These are phyloP conservation scores for Azorinus chamasolen DNA, from an alignment of 2,888 invertebrate genomes.

Conservation along the genomic window DNA sequence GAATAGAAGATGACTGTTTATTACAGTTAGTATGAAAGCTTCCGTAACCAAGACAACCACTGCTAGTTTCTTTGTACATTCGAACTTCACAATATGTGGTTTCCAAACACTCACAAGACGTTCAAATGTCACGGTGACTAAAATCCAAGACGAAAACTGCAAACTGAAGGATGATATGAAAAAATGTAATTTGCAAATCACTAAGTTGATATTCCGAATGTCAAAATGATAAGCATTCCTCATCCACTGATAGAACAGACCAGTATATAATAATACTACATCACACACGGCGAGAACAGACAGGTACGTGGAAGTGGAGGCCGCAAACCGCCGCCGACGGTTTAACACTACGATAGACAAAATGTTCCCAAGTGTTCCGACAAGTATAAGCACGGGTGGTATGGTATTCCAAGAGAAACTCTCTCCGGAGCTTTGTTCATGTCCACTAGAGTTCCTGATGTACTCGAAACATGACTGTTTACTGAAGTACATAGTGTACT, in stretches of 20 bases:
- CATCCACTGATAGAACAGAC: conserved; percentile 68
- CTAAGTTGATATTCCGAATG: conserved; percentile 47
- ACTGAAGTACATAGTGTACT: too few species aligned
- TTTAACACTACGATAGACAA: conserved; percentile 67
- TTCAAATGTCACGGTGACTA: conserved; percentile 76
- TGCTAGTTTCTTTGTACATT: conserved; percentile 61
- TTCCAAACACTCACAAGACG: conserved; percentile 71
- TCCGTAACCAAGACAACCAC: conserved; percentile 34
- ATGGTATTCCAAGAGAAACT: too few species aligned
- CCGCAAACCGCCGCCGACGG: conserved; percentile 45
- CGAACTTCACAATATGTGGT: conserved; percentile 71
- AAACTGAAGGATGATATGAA: conserved; percentile 68
- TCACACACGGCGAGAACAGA: conserved; percentile 68
- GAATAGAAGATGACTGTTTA: conserved; percentile 69
- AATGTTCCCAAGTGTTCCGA: conserved; percentile 75
- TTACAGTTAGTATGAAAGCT: conserved; percentile 31
- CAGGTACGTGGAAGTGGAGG: conserved; percentile 71
- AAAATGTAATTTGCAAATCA: conserved; percentile 66
- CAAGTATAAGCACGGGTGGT: too few species aligned
- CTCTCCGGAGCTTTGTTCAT: too few species aligned
- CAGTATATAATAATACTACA: conserved; percentile 68
- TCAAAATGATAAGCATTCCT: conserved; percentile 46
- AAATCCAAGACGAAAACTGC: conserved; percentile 76
- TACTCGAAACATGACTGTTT: too few species aligned
- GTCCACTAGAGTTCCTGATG: too few species aligned